A percentile compares a stretch with the other conserved stretches of the same genome.
Conservation (phyloP, 2,113 vertebrate genomes). For the Corythornis vintsioides region DNA sequence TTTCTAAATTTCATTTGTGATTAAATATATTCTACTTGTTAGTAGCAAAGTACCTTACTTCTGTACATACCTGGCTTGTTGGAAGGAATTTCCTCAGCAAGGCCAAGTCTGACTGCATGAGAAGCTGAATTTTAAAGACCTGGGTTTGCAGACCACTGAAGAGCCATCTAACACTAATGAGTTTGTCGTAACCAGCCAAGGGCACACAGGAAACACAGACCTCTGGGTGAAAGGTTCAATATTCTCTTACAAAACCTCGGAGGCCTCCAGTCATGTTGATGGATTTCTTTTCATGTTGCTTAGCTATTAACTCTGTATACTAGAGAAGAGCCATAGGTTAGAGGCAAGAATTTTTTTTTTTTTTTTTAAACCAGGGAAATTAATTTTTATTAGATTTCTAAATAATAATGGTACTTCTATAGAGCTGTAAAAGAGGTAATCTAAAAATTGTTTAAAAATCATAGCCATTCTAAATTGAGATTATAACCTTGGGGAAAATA, state of each 20-base stretch:
- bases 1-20: background rate
- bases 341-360: constrained; percentile 10
- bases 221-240: constrained; percentile 26
- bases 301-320: constrained; percentile 60
- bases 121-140: background rate
- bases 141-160: background rate
- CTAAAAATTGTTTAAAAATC: constrained; percentile 26
- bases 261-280: constrained; percentile 46
- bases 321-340: background rate
- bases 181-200: background rate
- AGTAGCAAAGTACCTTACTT: background rate
- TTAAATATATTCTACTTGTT: background rate
- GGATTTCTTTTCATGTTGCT: constrained; percentile 34
- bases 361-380: constrained; percentile 14
- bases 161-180: constrained; percentile 32
- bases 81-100: background rate
- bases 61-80: background rate
- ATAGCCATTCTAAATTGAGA: constrained; percentile 25
- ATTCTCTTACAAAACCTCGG: constrained; percentile 20
- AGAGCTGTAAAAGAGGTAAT: constrained; percentile 1
- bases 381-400: constrained; percentile 60
- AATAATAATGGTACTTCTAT: constrained; percentile 42
- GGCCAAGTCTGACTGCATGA: background rate
- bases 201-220: constrained; percentile 16
- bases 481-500: constrained; percentile 22